Evolutionary conservation across 2,797 vertebrate genomes (phyloP).

Genomic region (Micrastur ruficollis): DNA sequence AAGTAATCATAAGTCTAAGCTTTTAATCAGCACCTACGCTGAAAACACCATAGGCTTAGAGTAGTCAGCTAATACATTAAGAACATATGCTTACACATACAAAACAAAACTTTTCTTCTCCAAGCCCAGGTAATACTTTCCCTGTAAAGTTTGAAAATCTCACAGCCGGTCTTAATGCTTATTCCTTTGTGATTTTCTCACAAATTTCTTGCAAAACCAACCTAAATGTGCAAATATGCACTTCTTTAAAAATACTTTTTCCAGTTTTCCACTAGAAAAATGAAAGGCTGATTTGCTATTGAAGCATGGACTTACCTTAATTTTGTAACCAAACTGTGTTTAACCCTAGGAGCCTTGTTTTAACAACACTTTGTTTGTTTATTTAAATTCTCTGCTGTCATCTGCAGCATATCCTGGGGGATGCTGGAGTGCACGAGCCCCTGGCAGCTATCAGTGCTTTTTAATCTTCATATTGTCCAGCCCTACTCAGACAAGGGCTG

Average conservation of each 20-base stretch:
- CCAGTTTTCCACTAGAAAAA: background rate
- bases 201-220: background rate
- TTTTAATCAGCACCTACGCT: background rate
- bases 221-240: background rate
- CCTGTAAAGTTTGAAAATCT: background rate
- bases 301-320: background rate
- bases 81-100: background rate
- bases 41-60: background rate
- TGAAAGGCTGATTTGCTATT: background rate
- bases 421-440: background rate
- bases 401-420: background rate
- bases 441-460: background rate
- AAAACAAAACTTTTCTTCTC: background rate
- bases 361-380: background rate
- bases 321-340: background rate
- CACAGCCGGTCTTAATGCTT: background rate
- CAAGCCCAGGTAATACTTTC: background rate
- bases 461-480: background rate
- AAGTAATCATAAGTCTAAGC: background rate
- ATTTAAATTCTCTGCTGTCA: background rate
- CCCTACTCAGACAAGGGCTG: background rate
- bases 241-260: background rate
- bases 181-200: background rate
- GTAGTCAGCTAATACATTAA: background rate
- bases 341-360: background rate